Conservation (phyloP, 2,113 vertebrate genomes). For the Natator depressus region DNA sequence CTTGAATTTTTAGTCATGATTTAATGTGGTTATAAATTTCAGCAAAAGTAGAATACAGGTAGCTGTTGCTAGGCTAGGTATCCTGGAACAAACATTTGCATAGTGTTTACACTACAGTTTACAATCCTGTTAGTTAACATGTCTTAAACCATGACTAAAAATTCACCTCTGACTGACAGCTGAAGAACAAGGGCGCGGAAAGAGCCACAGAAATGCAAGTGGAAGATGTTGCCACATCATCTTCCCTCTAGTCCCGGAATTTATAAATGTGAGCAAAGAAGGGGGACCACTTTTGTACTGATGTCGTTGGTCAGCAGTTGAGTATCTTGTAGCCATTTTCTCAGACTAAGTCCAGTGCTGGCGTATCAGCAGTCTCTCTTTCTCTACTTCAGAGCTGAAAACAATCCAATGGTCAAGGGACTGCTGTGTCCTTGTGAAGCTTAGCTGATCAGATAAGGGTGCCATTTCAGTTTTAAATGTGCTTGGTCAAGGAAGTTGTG, state of each 20-base stretch:
- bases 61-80: neutral
- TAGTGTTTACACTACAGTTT: neutral
- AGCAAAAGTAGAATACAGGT: neutral
- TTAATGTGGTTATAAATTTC: conserved; percentile 7
- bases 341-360: neutral
- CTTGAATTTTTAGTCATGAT: neutral
- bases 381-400: neutral
- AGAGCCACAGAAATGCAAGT: conserved; percentile 34
- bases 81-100: neutral
- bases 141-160: conserved; percentile 23
- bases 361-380: neutral
- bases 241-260: conserved; percentile 40
- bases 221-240: conserved; percentile 29
- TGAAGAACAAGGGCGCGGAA: neutral
- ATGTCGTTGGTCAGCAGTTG: conserved; percentile 3
- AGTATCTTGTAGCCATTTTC: neutral
- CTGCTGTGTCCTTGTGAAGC: neutral
- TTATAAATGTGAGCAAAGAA: conserved; percentile 19
- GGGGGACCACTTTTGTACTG: neutral
- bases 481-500: neutral
- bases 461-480: neutral
- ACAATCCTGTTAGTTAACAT: neutral
- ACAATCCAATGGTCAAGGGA: neutral
- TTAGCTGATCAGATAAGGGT: conserved; percentile 21
- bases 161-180: neutral